Evolutionary conservation across 2,888 invertebrate genomes (phyloP), one percentile per base, ranked within the genome.

Genomic region (Listrodromus nycthemerus): DNA sequence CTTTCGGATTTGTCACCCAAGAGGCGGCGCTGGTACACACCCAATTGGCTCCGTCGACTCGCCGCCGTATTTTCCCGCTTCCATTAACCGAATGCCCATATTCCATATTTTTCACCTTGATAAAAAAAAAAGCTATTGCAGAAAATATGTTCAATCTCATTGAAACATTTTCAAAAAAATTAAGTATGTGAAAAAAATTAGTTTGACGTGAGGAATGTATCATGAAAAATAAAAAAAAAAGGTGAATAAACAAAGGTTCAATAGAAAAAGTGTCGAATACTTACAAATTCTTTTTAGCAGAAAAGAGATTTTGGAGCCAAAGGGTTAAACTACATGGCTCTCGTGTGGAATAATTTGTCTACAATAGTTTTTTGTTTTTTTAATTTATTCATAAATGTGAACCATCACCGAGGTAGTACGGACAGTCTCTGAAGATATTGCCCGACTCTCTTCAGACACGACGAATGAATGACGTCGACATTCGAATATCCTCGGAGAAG

Each of bases 341-440:
- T 50, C 50, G 21, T 52, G 7, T 19, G 10, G 21, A 37, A 37
- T 10, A 37, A 37, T 37, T 37, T 8, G 37, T 37, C n/a, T n/a
- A n/a, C n/a, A n/a, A n/a, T n/a, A n/a, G n/a, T n/a, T n/a, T n/a
- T n/a, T n/a, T n/a, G n/a, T 37, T 37, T 30, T 1, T 16, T 52
- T 63, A 70, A 48, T 80, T 69, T 55, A 24, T 73, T 80, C 27
- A 41, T 27, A 80, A 73, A 37, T 37, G 33, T 52, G 5, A 37
- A 37, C 8, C 5, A 16, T 33, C 6, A n/a, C 41, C 71, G 71
- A 13, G 24, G 16, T 52, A 21, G 33, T 21, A 41, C 71, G 16
- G n/a, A 24, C 21, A 24, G 6, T 71, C 41, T 24, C 6, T 52
- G 52, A 19, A 19, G 41, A 37, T 55, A 55, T 58, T 58, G 71